Base-by-base conservation (phyloP, 2,113 vertebrate genomes). In the Talpa occidentalis region DNA sequence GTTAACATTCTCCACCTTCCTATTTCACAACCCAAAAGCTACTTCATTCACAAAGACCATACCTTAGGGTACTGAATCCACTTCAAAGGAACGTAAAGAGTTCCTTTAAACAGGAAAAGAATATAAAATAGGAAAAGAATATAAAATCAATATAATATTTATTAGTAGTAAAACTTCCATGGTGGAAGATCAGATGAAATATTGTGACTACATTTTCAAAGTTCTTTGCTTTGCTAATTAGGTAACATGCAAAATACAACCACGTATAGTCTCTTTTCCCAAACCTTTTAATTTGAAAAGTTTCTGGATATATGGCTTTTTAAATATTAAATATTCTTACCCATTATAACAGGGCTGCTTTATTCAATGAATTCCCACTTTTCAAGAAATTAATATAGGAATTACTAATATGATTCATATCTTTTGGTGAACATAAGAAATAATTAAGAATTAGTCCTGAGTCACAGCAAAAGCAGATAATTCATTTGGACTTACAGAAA, bases 211-310 rank as follows among this genome's bases (percentile, higher is more conserved):
- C 15, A 54, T 56, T 94, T 90, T 49, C 42, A 56, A 88, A 10
- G 32, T 62, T 79, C 44, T 81, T 84, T 78, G 52, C 94, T 70
- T 94, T 94, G 37, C 16, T 52, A 88, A 64, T 69, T 92, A 81
- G 44, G 16, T 78, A 80, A 44, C 60, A 78, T 60, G 2, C 19
- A 73, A 81, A 90, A 86, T 6, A 49, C 24, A 69, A 37, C 28
- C 30, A 89, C 37, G 35, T 19, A 52, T 22, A 40, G 15, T 28
- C 3, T 2, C 4, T 5, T 54, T 87, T 24, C 11, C 15, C 5
- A 72, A 26, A 0, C 4, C 2, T 81, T 67, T 2, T 26, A 15
- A 80, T 72, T 28, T 66, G 24, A 70, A 93, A 80, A 76, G 5
- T 69, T 83, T 93, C 24, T 88, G 49, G 12, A 90, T 78, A 83